Conservation (phyloP, 2,888 invertebrate genomes). For the Lithophane leautieri region DNA sequence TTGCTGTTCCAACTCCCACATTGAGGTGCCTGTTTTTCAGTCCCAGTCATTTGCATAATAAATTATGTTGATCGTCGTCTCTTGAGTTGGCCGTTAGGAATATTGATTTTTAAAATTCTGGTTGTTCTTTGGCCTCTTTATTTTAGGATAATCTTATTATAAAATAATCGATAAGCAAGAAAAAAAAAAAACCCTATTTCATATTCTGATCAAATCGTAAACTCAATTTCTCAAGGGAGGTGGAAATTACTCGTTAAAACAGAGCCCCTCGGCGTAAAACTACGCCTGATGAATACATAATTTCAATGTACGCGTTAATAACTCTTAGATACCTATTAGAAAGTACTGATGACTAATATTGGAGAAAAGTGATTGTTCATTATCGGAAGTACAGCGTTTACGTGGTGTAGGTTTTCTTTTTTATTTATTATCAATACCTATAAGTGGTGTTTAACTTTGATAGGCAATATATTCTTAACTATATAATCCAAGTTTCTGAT, state of each 20-base stretch:
- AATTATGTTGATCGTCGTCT: slow-evolving; percentile 68
- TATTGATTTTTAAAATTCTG: slow-evolving; percentile 67
- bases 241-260: slow-evolving; percentile 75
- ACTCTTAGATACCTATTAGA: slow-evolving; percentile 53
- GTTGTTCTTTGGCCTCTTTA: slow-evolving; percentile 45
- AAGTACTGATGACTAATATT: slow-evolving; percentile 55
- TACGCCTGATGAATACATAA: slow-evolving; percentile 79
- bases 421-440: background rate
- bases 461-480: background rate
- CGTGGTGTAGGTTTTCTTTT: background rate
- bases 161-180: slow-evolving; percentile 58
- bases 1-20: slow-evolving; percentile 9
- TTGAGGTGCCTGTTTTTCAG: slow-evolving; percentile 64
- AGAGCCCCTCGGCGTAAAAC: slow-evolving; percentile 66
- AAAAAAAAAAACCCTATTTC: slow-evolving; percentile 55
- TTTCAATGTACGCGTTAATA: slow-evolving; percentile 70
- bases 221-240: slow-evolving; percentile 68
- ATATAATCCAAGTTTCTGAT: no score
- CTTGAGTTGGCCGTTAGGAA: slow-evolving; percentile 57
- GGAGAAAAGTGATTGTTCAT: slow-evolving; percentile 31
- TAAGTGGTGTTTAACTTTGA: background rate
- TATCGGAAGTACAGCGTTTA: background rate
- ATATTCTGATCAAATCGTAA: slow-evolving; percentile 62
- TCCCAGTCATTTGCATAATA: slow-evolving; percentile 68
- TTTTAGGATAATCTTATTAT: slow-evolving; percentile 61